Evolutionary conservation across 2,797 vertebrate genomes (phyloP), one percentile per base, ranked within the genome.

Genomic region (Caiman crocodilus): DNA sequence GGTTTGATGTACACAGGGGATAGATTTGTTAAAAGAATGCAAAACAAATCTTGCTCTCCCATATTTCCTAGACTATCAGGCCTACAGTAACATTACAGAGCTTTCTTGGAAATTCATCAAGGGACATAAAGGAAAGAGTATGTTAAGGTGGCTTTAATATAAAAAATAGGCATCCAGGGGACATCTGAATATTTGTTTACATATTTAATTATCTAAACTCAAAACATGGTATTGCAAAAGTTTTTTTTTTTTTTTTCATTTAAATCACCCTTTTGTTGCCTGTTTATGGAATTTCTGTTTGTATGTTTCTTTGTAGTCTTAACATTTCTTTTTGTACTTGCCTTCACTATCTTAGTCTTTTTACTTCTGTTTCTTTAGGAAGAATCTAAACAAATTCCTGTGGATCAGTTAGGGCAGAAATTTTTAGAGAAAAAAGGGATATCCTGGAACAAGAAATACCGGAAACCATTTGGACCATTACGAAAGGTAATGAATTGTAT

Each of bases 371-470:
- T 83, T 94, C 35, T 63, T 5, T 94, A 98, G 98, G 98, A 98
- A 90, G 92, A 96, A 65, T 90, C 32, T 9, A 97, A 92, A 82
- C 89, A 92, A 79, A 96, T 99, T 78, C 96, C 98, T 0, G 77
- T 99, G 84, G 99, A 99, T 97, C 99, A 99, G 32, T 95, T 99
- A 78, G 99, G 99, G 65, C 99, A 99, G 96, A 99, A 99, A 94
- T 96, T 99, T 32, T 93, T 99, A 97, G 98, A 99, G 95, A 99
- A 98, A 93, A 98, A 97, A 23, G 98, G 98, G 50, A 95, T 98
- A 57, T 99, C 99, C 26, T 99, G 99, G 99, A 99, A 98, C 96
- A 99, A 99, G 97, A 99, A 98, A 91, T 99, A 99, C 83, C 98
- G 98, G 81, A 99, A 99, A 88, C 98, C 98, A 9, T 96, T 97